These are phyloP conservation scores for Piezodorus guildinii DNA, from an alignment of 1,140 invertebrate species.

Conservation along the genomic window DNA sequence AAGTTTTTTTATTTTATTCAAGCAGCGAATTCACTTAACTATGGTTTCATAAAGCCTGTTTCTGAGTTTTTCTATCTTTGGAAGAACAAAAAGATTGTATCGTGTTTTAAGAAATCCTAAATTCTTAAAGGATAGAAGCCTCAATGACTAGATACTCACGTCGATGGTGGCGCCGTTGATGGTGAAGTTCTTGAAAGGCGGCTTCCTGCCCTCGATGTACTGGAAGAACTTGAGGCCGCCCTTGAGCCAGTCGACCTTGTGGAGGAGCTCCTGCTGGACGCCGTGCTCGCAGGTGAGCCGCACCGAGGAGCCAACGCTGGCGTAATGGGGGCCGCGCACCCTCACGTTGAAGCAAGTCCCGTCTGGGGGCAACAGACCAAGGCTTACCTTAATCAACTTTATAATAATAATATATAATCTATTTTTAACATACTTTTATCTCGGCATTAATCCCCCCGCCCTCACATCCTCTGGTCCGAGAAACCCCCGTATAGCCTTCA, in stretches of 20 bases:
- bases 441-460: too few relatives aligned
- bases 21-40: too few relatives aligned
- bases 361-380: not conserved
- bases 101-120: too few relatives aligned
- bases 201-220: conserved; percentile 59
- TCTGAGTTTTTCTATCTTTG: too few relatives aligned
- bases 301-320: conserved; percentile 35
- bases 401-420: too few relatives aligned
- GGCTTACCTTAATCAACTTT: not conserved
- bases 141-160: conserved; percentile 45
- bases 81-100: too few relatives aligned
- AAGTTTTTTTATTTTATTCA: too few relatives aligned
- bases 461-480: too few relatives aligned
- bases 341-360: not conserved
- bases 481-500: too few relatives aligned
- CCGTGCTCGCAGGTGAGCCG: conserved; percentile 37
- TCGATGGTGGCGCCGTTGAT: conserved; percentile 55
- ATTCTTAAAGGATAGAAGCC: too few relatives aligned
- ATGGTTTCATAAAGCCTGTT: too few relatives aligned
- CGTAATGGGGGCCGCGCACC: conserved; percentile 34
- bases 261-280: conserved; percentile 34
- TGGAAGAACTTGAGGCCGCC: conserved; percentile 63
- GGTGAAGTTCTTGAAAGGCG: conserved; percentile 43
- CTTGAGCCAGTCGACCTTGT: conserved; percentile 56
- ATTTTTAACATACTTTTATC: too few relatives aligned